Evolutionary conservation across 2,888 invertebrate species (phyloP), one percentile per base, ranked within the genome.

Genomic region (Formica aserva): DNA sequence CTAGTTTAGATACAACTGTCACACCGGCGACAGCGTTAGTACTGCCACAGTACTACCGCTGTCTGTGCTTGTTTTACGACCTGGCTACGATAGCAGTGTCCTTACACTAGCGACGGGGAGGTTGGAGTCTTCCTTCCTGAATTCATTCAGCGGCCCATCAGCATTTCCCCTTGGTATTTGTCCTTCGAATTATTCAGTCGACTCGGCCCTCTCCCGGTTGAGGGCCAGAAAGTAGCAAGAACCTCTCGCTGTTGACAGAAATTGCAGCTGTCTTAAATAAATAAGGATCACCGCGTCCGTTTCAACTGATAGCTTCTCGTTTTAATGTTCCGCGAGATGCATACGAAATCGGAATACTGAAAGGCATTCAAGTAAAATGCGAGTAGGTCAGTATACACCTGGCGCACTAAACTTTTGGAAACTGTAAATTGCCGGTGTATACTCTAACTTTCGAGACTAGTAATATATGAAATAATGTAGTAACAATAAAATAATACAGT

Each of bases 51-150:
- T 52, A 77, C 52, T 52, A 52, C 67, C 69, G 72, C 82, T 55
- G 81, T 76, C 57, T 69, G 48, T 82, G 78, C 82, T 84, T 86
- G 83, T 89, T 89, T 89, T 89, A 89, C 84, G 88, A 71, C 52
- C 74, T 26, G 83, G 86, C 80, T 85, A 82, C 89, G 83, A 83
- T 82, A 15, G 63, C 86, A 69, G 87, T 85, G 75, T 57, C 87
- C 81, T 81, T 83, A 77, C 55, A 84, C 69, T 69, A 82, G 55
- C 55, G 11, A 63, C 4, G 57, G 83, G 82, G 80, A 83, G 69
- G 78, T 77, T 45, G 48, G 60, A 65, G 71, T 48, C 83, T 71
- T 48, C 71, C 77, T 65, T 26, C 48, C 63, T 67, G 75, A 80
- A 84, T 75, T 81, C 71, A 78, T 84, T 75, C 75, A 60, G 69